Percentiles rank a stretch among this genome's conserved stretches.
Conservation (phyloP, 1,140 invertebrate species). For the Charaxes varanes region DNA sequence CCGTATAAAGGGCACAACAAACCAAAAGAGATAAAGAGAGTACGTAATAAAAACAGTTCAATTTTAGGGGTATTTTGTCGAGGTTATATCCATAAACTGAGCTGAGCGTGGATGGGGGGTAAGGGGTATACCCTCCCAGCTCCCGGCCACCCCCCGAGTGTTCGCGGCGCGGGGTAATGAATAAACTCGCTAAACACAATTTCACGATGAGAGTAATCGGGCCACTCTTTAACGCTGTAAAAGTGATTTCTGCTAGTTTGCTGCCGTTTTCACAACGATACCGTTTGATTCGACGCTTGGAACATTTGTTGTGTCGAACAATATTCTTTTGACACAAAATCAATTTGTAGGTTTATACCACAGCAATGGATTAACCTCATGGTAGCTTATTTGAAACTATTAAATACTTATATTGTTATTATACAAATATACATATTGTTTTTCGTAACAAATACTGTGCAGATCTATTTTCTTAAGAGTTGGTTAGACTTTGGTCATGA, state of each 20-base stretch:
- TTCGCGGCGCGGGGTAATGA: constrained; percentile 61
- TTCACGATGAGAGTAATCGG: constrained; percentile 66
- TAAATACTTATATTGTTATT: no score
- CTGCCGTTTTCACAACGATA: constrained; percentile 2
- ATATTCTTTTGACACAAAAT: no score
- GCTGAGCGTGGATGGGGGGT: constrained; percentile 39
- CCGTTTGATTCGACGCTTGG: no score
- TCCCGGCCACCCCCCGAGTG: constrained; percentile 22
- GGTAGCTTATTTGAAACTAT: no score
- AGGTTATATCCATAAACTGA: constrained; percentile 73
- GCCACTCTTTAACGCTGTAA: constrained; percentile 49
- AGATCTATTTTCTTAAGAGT: no score
- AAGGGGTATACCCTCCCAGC: constrained; percentile 27
- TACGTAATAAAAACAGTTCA: constrained; percentile 72
- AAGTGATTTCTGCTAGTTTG: constrained; percentile 38
- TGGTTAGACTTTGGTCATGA: no score
- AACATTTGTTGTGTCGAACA: no score
- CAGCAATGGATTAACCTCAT: no score
- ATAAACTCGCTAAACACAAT: constrained; percentile 68
- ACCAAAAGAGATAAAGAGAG: constrained; percentile 70
- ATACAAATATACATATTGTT: no score
- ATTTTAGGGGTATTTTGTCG: constrained; percentile 74
- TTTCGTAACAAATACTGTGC: no score
- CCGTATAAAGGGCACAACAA: constrained; percentile 64
- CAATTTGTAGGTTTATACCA: no score